Base-by-base conservation (phyloP, 2,797 vertebrate genomes). In the Tenualosa thibaudeaui region DNA sequence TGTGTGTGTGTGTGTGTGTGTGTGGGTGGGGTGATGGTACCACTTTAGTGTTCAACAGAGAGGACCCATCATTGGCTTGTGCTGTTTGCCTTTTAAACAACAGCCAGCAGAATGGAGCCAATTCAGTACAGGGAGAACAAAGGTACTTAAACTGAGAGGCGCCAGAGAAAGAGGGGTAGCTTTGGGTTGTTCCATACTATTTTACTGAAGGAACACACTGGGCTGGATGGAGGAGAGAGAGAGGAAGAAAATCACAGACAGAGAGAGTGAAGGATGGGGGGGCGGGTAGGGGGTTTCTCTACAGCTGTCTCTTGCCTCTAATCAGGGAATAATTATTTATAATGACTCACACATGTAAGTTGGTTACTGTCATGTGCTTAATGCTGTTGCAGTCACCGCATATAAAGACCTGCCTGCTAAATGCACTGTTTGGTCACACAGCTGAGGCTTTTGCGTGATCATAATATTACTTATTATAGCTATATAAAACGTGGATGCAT, bases 61-160 rank as follows among this genome's bases (percentile, higher is more conserved):
- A 31, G 68, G 31, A 37, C 37, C 68, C 15, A 19, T 40, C 37
- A 0, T 3, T 40, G 68, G 13, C 2, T 75, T 40, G 68, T 75
- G 31, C 37, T 75, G 68, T 40, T 75, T 40, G 88, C 83, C 81
- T 86, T 88, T 87, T 89, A 88, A 87, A 87, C 81, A 85, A 84
- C 81, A 88, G 87, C 85, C 86, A 89, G 85, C 84, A 82, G 75
- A 40, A 83, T 86, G 85, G 81, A 86, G 50, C 40, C 40, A 82
- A 87, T 46, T 31, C 46, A 46, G 46, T 53, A 53, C 13, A 10
- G 51, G 84, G 71, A 19, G 81, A 88, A 86, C 83, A 85, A 87
- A 88, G 62, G 6, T 62, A 83, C 84, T n/a, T 15, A 3, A 17
- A 3, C 78, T 85, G 62, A 26, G 31, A 81, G 85, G 53, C 31